These are phyloP conservation scores for Bothrops jararaca DNA, from an alignment of 2,113 vertebrate genomes.

Conservation along the genomic window DNA sequence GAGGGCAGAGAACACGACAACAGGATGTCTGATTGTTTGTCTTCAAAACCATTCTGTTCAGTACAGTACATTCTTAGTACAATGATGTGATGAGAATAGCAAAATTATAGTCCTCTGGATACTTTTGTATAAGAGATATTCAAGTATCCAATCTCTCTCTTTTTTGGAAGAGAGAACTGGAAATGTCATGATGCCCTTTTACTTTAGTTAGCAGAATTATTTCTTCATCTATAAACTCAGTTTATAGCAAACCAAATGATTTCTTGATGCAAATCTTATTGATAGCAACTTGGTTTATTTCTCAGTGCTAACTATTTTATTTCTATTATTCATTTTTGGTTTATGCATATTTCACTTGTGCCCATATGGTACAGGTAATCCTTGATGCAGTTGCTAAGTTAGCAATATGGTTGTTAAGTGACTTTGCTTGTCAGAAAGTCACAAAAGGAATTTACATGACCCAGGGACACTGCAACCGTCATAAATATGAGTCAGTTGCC, in stretches of 20 bases:
- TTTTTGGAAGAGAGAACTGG: neutral
- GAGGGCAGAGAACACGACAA: neutral
- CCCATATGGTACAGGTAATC: neutral
- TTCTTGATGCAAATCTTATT: neutral
- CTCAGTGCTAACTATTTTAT: neutral
- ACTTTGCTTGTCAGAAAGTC: no score
- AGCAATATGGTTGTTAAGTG: no score
- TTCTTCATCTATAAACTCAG: neutral
- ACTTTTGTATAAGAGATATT: neutral
- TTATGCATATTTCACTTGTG: neutral
- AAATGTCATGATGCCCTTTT: neutral
- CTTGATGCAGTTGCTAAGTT: no score
- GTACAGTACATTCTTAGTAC: accelerated
- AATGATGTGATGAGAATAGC: accelerated
- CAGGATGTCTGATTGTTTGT: neutral
- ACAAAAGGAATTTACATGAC: no score
- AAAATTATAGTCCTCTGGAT: neutral
- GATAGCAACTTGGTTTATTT: no score
- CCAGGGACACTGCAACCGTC: no score
- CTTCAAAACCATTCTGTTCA: neutral
- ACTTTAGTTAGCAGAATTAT: neutral
- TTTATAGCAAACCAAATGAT: neutral
- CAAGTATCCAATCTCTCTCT: neutral
- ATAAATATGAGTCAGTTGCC: no score
- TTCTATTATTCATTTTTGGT: neutral